phyloP scores from a whole-genome alignment of 2,113 vertebrate species.

The Panthera tigris region DNA sequence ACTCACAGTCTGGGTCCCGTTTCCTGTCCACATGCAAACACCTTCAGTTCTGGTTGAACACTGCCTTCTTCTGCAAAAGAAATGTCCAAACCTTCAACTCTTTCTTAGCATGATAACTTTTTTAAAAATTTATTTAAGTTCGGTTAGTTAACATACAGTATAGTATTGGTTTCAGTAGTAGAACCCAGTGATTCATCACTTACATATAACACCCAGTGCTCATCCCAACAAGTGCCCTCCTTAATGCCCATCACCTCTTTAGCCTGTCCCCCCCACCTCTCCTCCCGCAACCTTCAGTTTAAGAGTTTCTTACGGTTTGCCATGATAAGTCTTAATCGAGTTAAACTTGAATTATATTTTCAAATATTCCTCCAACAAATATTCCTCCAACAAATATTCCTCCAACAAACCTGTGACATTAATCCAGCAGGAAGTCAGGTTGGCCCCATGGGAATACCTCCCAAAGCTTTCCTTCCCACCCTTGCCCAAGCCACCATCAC shows the following conservation, averaged over 20 bases:
- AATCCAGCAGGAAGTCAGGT: background rate
- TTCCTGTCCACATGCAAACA: background rate
- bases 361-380: background rate
- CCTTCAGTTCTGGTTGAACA: background rate
- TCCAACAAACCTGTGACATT: background rate
- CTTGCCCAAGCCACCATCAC: background rate
- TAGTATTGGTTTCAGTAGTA: too few relatives aligned
- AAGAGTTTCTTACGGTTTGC: too few relatives aligned
- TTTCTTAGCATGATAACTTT: background rate
- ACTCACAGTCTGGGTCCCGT: background rate
- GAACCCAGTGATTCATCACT: too few relatives aligned
- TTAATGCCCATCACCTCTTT: too few relatives aligned
- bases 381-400: background rate
- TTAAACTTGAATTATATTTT: slow-evolving; percentile 1
- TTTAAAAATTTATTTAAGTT: too few relatives aligned
- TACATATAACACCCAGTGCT: too few relatives aligned
- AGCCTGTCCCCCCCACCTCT: too few relatives aligned
- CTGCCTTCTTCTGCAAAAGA: background rate
- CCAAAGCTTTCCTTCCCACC: background rate
- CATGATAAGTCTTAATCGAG: background rate
- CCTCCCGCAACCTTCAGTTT: too few relatives aligned
- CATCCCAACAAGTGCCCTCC: too few relatives aligned
- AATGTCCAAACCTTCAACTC: background rate
- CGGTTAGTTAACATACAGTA: too few relatives aligned
- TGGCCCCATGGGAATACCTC: background rate